Evolutionary conservation across 2,797 vertebrate genomes (phyloP).

Genomic region (Lycodopsis pacificus): DNA sequence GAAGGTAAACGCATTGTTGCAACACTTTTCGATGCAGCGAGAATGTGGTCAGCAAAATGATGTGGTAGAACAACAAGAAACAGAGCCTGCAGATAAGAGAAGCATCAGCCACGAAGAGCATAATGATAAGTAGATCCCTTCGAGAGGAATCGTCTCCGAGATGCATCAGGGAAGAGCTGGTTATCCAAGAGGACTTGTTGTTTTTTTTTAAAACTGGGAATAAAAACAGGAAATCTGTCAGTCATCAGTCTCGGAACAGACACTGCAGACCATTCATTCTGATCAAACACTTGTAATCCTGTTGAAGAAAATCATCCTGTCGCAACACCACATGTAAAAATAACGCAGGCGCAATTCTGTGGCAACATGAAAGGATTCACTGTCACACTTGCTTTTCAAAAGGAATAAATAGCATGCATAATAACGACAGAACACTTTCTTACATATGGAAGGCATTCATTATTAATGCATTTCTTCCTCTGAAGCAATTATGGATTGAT

Average conservation of each 20-base stretch:
- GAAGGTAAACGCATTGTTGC: background rate
- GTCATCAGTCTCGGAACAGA: slow-evolving; percentile 22
- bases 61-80: slow-evolving; percentile 30
- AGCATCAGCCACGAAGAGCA: slow-evolving; percentile 18
- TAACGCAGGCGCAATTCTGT: slow-evolving; percentile 18
- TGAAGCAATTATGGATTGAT: background rate
- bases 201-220: background rate
- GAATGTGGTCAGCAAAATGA: slow-evolving; percentile 11
- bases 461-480: slow-evolving; percentile 23
- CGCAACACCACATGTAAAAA: slow-evolving; percentile 43
- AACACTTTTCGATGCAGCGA: slow-evolving; percentile 11
- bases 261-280: slow-evolving; percentile 6
- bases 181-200: slow-evolving; percentile 22
- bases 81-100: slow-evolving; percentile 17
- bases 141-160: slow-evolving; percentile 9
- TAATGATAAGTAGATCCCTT: slow-evolving; percentile 10
- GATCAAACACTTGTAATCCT: slow-evolving; percentile 48
- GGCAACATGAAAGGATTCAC: slow-evolving; percentile 44
- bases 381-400: slow-evolving; percentile 29
- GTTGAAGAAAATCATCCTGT: slow-evolving; percentile 16
- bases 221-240: slow-evolving; percentile 24
- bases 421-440: slow-evolving; percentile 32
- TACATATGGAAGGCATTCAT: slow-evolving; percentile 28
- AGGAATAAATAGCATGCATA: slow-evolving; percentile 45
- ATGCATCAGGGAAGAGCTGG: background rate